Conservation (phyloP, 2,888 invertebrate genomes). For the Octonoba sinensis region DNA sequence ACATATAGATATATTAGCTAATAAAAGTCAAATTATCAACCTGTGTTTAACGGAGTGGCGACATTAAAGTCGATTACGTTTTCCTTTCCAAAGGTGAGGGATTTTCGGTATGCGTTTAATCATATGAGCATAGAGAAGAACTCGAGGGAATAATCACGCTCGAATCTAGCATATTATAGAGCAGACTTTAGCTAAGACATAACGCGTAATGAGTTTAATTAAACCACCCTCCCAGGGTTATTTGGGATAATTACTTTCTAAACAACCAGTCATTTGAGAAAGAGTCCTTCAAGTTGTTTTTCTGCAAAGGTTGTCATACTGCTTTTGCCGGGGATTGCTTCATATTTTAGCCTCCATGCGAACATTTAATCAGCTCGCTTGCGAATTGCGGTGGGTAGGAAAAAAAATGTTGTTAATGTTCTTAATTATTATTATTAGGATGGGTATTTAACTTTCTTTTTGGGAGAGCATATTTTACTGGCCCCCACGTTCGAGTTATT, state of each 20-base stretch:
- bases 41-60: constrained; percentile 59
- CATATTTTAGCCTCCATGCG: constrained; percentile 30
- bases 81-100: constrained; percentile 35
- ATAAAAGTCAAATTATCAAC: constrained; percentile 60
- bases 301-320: constrained; percentile 34
- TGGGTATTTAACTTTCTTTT: constrained; percentile 23
- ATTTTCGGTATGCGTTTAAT: constrained; percentile 48
- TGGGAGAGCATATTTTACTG: constrained; percentile 5
- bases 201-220: constrained; percentile 62
- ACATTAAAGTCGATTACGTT: constrained; percentile 59
- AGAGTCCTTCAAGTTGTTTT: constrained; percentile 48
- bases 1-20: constrained; percentile 55
- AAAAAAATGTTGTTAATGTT: constrained; percentile 57
- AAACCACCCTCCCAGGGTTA: constrained; percentile 58
- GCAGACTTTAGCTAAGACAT: constrained; percentile 47
- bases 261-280: constrained; percentile 60
- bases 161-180: constrained; percentile 23
- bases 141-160: constrained; percentile 56
- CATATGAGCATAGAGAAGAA: constrained; percentile 47
- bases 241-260: constrained; percentile 61
- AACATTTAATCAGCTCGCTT: constrained; percentile 42
- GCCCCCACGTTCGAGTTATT: constrained; percentile 17
- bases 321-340: constrained; percentile 17
- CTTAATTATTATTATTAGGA: constrained; percentile 63
- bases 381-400: constrained; percentile 1